A percentile compares a stretch with the other conserved stretches of the same genome.
phyloP scores from a whole-genome alignment of 2,113 vertebrate species.

The Oophaga pumilio region DNA sequence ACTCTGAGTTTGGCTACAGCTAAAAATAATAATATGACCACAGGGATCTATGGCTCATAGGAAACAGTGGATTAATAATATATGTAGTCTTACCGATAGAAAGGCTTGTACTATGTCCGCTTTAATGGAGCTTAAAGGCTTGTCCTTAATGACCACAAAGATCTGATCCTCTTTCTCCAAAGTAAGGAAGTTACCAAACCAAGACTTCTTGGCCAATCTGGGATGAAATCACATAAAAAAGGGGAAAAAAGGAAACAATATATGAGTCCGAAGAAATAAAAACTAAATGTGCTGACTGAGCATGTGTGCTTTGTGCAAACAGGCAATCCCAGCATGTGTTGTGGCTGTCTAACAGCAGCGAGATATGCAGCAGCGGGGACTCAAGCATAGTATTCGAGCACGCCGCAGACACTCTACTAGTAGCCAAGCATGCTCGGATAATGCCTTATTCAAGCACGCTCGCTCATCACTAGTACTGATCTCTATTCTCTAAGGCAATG shows the following conservation, averaged over 20 bases:
- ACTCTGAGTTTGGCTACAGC: background rate
- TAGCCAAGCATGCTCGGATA: too few species aligned
- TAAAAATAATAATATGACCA: background rate
- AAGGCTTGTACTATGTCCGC: conserved; percentile 98
- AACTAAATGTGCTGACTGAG: background rate
- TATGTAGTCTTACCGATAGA: conserved; percentile 84
- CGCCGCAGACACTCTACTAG: too few species aligned
- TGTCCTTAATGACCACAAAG: conserved; percentile 97
- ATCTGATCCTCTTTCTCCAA: conserved; percentile 99
- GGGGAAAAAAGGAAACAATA: background rate
- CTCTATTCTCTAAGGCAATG: background rate
- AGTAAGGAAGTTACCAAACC: conserved; percentile 99
- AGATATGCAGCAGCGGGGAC: too few species aligned
- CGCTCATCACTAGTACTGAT: background rate
- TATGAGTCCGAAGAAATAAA: background rate
- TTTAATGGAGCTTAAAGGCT: conserved; percentile 98
- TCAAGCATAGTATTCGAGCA: too few species aligned
- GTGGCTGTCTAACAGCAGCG: too few species aligned
- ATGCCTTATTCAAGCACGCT: too few species aligned
- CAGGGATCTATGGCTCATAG: background rate
- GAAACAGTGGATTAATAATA: background rate
- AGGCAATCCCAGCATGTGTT: too few species aligned
- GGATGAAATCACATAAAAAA: background rate
- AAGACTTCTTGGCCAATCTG: conserved; percentile 99
- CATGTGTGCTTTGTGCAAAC: too few species aligned